Evolutionary conservation across 2,888 invertebrate species (phyloP).

Genomic region (Deilephila porcellus): DNA sequence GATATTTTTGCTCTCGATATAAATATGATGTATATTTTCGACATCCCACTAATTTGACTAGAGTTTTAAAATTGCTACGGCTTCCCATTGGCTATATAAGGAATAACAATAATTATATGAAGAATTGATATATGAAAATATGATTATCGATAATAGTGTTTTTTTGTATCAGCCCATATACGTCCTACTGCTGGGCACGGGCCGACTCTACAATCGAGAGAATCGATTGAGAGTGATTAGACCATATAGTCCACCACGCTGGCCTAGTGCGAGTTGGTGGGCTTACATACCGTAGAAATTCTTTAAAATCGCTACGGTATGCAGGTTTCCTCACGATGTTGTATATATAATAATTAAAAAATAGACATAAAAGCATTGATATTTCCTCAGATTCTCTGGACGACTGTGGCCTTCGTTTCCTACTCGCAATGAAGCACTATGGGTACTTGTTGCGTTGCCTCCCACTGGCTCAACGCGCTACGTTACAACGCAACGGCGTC

Average conservation of each 20-base stretch:
- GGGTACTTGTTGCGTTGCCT: slow-evolving; percentile 97
- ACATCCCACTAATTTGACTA: neutral
- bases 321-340: too few relatives aligned
- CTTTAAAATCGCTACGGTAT: too few relatives aligned
- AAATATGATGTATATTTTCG: neutral
- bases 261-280: too few relatives aligned
- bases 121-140: too few relatives aligned
- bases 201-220: too few relatives aligned
- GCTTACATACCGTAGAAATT: too few relatives aligned
- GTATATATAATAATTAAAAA: neutral
- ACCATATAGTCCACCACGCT: too few relatives aligned
- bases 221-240: too few relatives aligned
- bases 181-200: too few relatives aligned
- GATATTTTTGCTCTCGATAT: neutral
- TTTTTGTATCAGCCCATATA: neutral
- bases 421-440: slow-evolving; percentile 99
- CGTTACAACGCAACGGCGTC: slow-evolving; percentile 93
- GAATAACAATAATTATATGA: too few relatives aligned
- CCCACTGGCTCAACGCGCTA: slow-evolving; percentile 94
- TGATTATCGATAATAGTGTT: neutral
- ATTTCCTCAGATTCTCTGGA: slow-evolving; percentile 90
- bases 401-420: slow-evolving; percentile 98
- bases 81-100: too few relatives aligned
- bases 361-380: neutral
- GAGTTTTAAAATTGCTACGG: too few relatives aligned